Conservation (phyloP, 2,888 invertebrate species). For the Lepidocyrtinus sp. region DNA sequence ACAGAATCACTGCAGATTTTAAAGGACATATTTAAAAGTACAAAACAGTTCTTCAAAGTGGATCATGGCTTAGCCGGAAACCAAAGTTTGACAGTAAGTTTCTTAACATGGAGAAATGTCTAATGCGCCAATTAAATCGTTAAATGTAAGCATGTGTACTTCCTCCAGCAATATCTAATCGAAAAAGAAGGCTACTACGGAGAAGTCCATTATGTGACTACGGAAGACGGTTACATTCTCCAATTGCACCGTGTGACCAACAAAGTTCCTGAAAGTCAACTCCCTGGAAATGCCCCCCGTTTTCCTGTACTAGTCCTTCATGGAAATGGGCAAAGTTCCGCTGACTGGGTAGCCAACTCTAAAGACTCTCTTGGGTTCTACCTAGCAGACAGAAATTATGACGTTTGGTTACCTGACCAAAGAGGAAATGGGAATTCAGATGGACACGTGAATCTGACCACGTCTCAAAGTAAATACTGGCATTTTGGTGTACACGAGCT, state of each 20-base stretch:
- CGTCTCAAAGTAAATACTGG: constrained; percentile 72
- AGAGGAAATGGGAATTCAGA: constrained; percentile 76
- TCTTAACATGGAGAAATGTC: too few relatives aligned
- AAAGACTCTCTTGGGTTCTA: constrained; percentile 73
- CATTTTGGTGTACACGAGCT: constrained; percentile 70
- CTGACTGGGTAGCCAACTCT: constrained; percentile 83
- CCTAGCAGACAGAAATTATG: constrained; percentile 73
- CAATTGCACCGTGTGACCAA: constrained; percentile 20
- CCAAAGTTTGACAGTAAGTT: too few relatives aligned
- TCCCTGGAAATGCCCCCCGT: neutral
- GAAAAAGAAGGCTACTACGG: constrained; percentile 13
- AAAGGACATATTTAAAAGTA: too few relatives aligned
- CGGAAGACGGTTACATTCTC: constrained; percentile 28
- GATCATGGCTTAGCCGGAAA: too few relatives aligned
- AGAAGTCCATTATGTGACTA: constrained; percentile 15
- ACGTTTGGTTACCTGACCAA: constrained; percentile 77
- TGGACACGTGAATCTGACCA: constrained; percentile 73
- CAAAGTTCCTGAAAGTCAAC: constrained; percentile 70
- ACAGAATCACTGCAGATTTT: too few relatives aligned
- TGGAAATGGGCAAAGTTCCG: constrained; percentile 84
- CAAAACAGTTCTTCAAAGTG: too few relatives aligned
- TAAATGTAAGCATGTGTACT: too few relatives aligned
- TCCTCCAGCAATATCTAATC: neutral
- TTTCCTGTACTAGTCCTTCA: constrained; percentile 59
- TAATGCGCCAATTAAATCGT: too few relatives aligned